Percentiles rank a stretch among this genome's conserved stretches.
Evolutionary conservation across 2,113 vertebrate species (phyloP).

Genomic region (Nerophis lumbriciformis): DNA sequence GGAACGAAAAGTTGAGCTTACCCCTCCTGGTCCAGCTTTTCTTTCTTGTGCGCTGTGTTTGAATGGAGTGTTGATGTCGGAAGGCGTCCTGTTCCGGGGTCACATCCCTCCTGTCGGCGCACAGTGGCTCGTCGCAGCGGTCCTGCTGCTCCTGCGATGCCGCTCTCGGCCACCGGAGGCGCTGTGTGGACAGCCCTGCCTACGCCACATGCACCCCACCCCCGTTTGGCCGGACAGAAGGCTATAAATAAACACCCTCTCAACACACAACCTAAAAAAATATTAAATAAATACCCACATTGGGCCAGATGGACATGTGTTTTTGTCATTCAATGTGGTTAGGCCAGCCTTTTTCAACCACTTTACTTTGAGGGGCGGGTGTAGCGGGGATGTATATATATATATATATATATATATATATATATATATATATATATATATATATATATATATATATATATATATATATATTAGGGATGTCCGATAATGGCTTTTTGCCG

Average conservation of each 20-base stretch:
- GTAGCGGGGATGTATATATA: too few relatives aligned
- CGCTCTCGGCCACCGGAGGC: constrained; percentile 43
- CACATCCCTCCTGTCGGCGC: constrained; percentile 77
- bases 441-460: too few relatives aligned
- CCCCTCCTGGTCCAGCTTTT: constrained; percentile 78
- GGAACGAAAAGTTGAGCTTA: constrained; percentile 48
- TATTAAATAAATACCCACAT: neutral
- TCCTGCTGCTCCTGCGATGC: constrained; percentile 37
- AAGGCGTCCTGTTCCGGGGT: constrained; percentile 79
- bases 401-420: too few relatives aligned
- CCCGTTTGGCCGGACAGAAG: too few relatives aligned
- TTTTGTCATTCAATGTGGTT: neutral
- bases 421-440: too few relatives aligned
- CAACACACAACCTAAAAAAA: neutral
- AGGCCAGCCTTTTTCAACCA: too few relatives aligned
- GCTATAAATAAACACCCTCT: constrained; percentile 5
- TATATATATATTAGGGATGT: too few relatives aligned
- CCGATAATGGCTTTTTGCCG: too few relatives aligned
- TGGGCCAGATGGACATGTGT: neutral
- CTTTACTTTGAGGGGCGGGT: too few relatives aligned
- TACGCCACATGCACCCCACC: neutral
- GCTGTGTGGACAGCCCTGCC: constrained; percentile 4
- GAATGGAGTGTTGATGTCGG: constrained; percentile 73
- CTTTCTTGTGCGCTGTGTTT: constrained; percentile 69
- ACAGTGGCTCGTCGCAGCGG: constrained; percentile 52